These are phyloP conservation scores for Eristalis pertinax DNA, from an alignment of 2,888 invertebrate genomes.

Conservation along the genomic window DNA sequence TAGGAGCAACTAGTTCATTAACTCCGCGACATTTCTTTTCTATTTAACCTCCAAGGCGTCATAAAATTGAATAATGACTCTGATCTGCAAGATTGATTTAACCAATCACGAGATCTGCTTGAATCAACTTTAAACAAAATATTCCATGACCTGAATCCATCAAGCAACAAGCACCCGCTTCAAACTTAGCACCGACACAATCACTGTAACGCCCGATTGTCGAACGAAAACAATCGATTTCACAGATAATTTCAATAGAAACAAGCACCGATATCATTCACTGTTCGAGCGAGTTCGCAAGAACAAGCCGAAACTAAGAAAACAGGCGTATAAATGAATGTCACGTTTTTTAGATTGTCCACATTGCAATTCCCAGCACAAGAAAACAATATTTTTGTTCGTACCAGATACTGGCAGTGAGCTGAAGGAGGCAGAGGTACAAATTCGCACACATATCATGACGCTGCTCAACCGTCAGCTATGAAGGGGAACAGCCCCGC, in stretches of 20 bases:
- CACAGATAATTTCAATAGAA: constrained; percentile 30
- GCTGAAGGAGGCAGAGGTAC: neutral
- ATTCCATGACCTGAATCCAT: constrained; percentile 6
- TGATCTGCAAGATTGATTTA: no score
- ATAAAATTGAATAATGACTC: no score
- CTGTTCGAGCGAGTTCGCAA: constrained; percentile 2
- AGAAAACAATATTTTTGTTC: constrained; percentile 16
- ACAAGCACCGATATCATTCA: constrained; percentile 8
- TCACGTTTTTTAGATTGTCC: constrained; percentile 40
- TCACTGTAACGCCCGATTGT: neutral
- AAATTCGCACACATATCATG: neutral
- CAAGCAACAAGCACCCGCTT: neutral
- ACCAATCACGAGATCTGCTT: neutral
- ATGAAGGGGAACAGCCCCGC: neutral
- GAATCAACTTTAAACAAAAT: neutral
- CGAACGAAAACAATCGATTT: constrained; percentile 8
- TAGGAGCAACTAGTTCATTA: no score
- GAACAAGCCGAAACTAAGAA: neutral
- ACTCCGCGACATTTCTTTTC: no score
- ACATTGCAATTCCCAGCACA: constrained; percentile 27
- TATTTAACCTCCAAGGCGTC: no score
- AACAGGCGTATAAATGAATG: constrained; percentile 38
- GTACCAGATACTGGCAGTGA: neutral
- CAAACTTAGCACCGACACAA: neutral
- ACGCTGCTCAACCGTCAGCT: neutral